Evolutionary conservation across 1,140 invertebrate species (phyloP).

Genomic region (Drosophila chauvacae): DNA sequence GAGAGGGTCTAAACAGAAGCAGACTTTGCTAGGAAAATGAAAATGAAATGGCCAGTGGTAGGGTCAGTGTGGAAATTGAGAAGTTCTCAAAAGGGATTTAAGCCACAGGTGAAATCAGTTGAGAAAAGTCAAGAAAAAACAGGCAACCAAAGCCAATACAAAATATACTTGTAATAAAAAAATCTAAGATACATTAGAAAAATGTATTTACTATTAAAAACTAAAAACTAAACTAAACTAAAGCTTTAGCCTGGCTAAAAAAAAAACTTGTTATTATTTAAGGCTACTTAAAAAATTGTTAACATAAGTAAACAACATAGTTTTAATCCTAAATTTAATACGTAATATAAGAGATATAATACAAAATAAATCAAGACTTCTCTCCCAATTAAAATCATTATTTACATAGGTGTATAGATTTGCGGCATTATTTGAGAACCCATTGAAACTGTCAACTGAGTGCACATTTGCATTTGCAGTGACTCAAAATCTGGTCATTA

Average conservation of each 20-base stretch:
- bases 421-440: not conserved
- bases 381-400: not conserved
- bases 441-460: constrained; percentile 22
- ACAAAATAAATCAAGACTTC: too few species aligned
- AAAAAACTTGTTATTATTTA: too few species aligned
- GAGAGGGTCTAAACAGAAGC: not conserved
- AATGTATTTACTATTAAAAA: too few species aligned
- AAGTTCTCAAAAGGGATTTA: not conserved
- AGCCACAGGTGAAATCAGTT: constrained; percentile 11
- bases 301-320: too few species aligned
- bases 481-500: constrained; percentile 4
- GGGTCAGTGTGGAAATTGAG: not conserved
- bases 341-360: too few species aligned
- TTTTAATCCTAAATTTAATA: too few species aligned
- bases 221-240: too few species aligned
- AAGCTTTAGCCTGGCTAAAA: too few species aligned
- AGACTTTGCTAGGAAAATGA: not conserved
- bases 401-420: not conserved
- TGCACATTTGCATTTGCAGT: constrained; percentile 21
- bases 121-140: not conserved
- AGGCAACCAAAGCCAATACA: not conserved
- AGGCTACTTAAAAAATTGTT: too few species aligned
- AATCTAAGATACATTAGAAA: too few species aligned
- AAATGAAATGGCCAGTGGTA: constrained; percentile 6
- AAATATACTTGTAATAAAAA: not conserved